These are phyloP conservation scores for Asobara japonica DNA, from an alignment of 1,140 invertebrate species.

Conservation along the genomic window DNA sequence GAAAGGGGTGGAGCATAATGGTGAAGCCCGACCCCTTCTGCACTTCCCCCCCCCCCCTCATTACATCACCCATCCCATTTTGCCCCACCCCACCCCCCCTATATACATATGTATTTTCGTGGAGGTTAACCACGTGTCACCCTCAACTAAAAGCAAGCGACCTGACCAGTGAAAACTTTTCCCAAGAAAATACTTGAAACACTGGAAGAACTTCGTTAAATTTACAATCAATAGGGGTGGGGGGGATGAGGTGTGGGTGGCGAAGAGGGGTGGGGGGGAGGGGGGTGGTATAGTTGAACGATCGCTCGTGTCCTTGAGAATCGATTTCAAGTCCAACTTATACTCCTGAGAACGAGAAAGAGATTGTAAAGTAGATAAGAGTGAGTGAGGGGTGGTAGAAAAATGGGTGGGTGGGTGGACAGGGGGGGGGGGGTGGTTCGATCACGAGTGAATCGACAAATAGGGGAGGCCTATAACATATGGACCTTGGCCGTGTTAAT, in stretches of 20 bases:
- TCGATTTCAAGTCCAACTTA: slow-evolving; percentile 27
- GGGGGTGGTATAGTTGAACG: slow-evolving; percentile 38
- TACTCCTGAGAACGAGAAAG: neutral
- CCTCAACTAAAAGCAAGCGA: neutral
- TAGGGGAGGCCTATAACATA: slow-evolving; percentile 50
- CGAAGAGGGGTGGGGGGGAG: neutral
- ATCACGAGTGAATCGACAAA: slow-evolving; percentile 24
- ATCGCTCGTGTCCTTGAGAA: slow-evolving; percentile 45
- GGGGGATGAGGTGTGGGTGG: too few species aligned
- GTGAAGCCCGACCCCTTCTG: too few species aligned
- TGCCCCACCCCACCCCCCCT: too few species aligned
- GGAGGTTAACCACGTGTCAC: neutral
- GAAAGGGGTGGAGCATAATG: too few species aligned
- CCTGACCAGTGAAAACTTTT: too few species aligned
- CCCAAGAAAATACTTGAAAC: neutral
- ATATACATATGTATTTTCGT: too few species aligned
- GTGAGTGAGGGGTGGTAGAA: neutral
- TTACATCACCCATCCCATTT: too few species aligned
- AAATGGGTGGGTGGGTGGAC: neutral
- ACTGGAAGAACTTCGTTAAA: neutral
- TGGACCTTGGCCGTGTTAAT: slow-evolving; percentile 63
- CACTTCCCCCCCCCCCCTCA: too few species aligned
- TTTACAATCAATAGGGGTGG: slow-evolving; percentile 23
- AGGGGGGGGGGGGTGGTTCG: neutral
- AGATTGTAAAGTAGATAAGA: neutral